phyloP scores from a whole-genome alignment of 2,888 invertebrate genomes.

The Leptogaster cylindrica region DNA sequence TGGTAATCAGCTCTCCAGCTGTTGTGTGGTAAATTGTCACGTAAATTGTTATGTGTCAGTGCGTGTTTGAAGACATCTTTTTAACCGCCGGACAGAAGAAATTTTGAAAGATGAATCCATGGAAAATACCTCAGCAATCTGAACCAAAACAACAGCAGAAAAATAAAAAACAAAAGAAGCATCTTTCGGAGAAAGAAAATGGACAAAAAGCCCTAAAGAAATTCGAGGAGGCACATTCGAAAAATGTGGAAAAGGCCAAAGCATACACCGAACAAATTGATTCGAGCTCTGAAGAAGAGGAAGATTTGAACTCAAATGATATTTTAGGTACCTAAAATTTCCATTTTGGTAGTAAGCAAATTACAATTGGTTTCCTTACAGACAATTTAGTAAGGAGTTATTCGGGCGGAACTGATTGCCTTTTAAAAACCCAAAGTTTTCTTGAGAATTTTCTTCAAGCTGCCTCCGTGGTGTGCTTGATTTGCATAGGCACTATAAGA shows the following conservation, averaged over 20 bases:
- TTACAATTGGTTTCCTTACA: constrained; percentile 49
- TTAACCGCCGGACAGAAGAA: too few relatives aligned
- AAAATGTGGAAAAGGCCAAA: constrained; percentile 63
- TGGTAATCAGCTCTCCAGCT: too few relatives aligned
- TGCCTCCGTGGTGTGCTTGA: constrained; percentile 82
- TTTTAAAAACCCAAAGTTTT: constrained; percentile 71
- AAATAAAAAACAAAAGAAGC: not conserved
- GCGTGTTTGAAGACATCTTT: too few relatives aligned
- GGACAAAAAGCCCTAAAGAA: constrained; percentile 31
- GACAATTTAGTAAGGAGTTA: constrained; percentile 65
- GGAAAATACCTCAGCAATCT: not conserved
- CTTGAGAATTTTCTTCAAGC: constrained; percentile 81
- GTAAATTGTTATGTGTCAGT: too few relatives aligned
- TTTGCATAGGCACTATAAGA: constrained; percentile 88
- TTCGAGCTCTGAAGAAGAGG: constrained; percentile 66
- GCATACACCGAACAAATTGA: constrained; percentile 63
- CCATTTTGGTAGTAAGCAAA: not conserved
- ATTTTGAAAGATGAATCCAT: too few relatives aligned
- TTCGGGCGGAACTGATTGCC: constrained; percentile 61
- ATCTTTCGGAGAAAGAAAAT: not conserved
- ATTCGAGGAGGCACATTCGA: constrained; percentile 63
- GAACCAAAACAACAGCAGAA: not conserved
- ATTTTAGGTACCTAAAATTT: constrained; percentile 61
- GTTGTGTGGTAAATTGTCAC: too few relatives aligned
- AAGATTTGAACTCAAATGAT: constrained; percentile 63